A percentile compares a stretch with the other conserved stretches of the same genome.
phyloP scores from a whole-genome alignment of 2,888 invertebrate genomes.

The Terebella lapidaria region DNA sequence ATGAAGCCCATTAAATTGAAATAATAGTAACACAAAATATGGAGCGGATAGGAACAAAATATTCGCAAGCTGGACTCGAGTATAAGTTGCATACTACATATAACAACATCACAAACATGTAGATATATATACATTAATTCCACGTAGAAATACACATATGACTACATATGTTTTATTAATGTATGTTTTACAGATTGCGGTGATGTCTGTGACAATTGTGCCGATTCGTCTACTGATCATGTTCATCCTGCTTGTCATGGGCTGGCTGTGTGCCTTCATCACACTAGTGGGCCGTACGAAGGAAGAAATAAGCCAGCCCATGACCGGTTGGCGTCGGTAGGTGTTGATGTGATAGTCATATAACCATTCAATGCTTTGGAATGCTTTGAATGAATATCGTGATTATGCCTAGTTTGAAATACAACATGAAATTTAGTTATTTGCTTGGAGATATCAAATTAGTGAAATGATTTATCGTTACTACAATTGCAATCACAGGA shows the following conservation, averaged over 20 bases:
- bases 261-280: slow-evolving; percentile 79
- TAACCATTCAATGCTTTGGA: not conserved
- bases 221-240: slow-evolving; percentile 73
- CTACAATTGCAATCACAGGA: too few relatives aligned
- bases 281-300: slow-evolving; percentile 76
- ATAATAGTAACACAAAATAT: too few relatives aligned
- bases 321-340: slow-evolving; percentile 88
- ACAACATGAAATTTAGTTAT: too few relatives aligned
- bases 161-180: not conserved
- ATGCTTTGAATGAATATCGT: not conserved
- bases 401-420: too few relatives aligned
- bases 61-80: too few relatives aligned
- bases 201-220: slow-evolving; percentile 77
- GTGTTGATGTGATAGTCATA: slow-evolving; percentile 29
- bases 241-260: slow-evolving; percentile 72
- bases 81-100: too few relatives aligned
- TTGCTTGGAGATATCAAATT: too few relatives aligned
- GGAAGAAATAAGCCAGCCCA: slow-evolving; percentile 72
- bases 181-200: slow-evolving; percentile 67
- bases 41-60: too few relatives aligned
- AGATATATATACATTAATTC: not conserved
- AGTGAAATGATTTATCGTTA: too few relatives aligned
- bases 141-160: not conserved
- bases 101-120: not conserved
- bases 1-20: too few relatives aligned